A percentile compares a stretch with the other conserved stretches of the same genome.
Evolutionary conservation across 2,113 vertebrate species (phyloP).

Genomic region (Saimiri boliviensis): DNA sequence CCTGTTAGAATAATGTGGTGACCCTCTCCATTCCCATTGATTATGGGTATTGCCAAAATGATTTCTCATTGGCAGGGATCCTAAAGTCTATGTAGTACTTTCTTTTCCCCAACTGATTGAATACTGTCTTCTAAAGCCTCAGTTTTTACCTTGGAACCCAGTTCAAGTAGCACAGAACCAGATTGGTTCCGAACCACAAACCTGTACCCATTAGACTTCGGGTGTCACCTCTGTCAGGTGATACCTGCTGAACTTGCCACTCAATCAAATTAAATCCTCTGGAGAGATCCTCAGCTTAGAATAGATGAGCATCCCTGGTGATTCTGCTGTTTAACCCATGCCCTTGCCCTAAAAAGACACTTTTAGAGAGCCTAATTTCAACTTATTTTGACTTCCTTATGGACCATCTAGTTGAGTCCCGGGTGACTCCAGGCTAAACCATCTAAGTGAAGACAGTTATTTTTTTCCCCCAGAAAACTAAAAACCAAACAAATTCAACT

Average conservation of each 20-base stretch:
- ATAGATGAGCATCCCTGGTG: neutral
- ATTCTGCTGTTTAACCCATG: neutral
- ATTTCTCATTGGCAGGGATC: neutral
- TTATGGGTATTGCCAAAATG: neutral
- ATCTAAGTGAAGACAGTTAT: neutral
- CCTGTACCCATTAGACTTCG: neutral
- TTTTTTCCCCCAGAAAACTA: neutral
- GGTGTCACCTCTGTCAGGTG: neutral
- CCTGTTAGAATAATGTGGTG: neutral
- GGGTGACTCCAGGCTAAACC: neutral
- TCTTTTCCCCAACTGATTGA: neutral
- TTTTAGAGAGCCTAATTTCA: neutral
- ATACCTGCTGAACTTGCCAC: neutral
- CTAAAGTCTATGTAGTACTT: neutral
- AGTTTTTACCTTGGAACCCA: neutral
- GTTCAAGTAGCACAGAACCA: neutral
- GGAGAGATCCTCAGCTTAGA: neutral
- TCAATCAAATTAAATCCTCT: neutral
- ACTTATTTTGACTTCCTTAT: neutral
- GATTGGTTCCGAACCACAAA: neutral
- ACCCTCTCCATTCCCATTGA: neutral
- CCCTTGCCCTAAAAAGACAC: neutral
- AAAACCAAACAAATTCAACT: neutral
- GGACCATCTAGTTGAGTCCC: neutral
- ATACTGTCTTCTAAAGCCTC: neutral